Conservation (phyloP, 1,140 invertebrate species). For the Daktulosphaira vitifoliae region DNA sequence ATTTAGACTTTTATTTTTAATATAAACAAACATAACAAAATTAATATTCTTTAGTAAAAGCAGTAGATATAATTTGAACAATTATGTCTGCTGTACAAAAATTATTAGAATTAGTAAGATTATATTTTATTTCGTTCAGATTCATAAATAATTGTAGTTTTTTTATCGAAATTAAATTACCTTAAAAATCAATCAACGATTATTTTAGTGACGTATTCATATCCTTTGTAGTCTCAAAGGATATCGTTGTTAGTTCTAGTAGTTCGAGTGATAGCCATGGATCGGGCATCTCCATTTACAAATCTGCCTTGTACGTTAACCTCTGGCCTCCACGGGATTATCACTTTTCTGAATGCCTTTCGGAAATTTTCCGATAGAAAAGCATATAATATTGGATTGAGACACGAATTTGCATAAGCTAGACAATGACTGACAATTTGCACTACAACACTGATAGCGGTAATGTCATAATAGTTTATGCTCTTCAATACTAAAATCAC, state of each 20-base stretch:
- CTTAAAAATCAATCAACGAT: too few species aligned
- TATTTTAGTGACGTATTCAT: too few species aligned
- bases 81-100: too few species aligned
- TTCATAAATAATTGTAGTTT: too few species aligned
- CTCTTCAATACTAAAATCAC: slow-evolving; percentile 73
- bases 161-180: too few species aligned
- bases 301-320: slow-evolving; percentile 37
- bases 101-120: too few species aligned
- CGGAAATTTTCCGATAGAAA: slow-evolving; percentile 81
- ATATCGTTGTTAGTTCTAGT: slow-evolving; percentile 38
- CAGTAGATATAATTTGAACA: too few species aligned
- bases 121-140: too few species aligned
- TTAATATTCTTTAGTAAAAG: too few species aligned
- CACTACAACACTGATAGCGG: slow-evolving; percentile 53
- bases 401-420: slow-evolving; percentile 89
- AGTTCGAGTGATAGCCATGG: slow-evolving; percentile 39
- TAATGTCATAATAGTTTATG: slow-evolving; percentile 57
- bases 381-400: slow-evolving; percentile 93
- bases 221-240: slow-evolving; percentile 33
- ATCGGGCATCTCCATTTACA: slow-evolving; percentile 38
- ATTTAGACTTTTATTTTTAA: too few species aligned
- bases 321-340: slow-evolving; percentile 44
- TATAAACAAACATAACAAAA: too few species aligned
- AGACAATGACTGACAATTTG: slow-evolving; percentile 83
- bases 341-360: slow-evolving; percentile 68